Conservation (phyloP, 2,113 vertebrate genomes). For the Micronycteris hirsuta region DNA sequence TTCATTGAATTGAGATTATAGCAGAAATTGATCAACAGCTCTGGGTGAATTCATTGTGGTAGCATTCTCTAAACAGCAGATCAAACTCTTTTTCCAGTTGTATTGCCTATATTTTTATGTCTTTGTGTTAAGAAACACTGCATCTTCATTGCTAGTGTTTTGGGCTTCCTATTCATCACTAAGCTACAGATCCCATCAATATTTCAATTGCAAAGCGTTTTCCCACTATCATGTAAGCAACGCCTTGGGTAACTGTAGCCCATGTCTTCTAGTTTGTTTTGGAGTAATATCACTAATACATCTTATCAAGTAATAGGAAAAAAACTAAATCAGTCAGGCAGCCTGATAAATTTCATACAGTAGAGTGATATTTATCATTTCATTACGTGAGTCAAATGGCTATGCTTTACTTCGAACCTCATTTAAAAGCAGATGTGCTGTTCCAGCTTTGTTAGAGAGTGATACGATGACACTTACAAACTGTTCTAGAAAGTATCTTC, state of each 20-base stretch:
- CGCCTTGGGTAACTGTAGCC: background rate
- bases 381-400: background rate
- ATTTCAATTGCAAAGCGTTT: conserved; percentile 1
- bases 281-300: background rate
- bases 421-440: background rate
- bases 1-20: background rate
- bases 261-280: background rate
- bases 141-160: background rate
- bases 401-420: background rate
- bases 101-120: background rate
- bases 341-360: background rate
- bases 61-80: background rate
- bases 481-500: background rate
- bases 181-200: background rate
- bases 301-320: background rate
- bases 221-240: background rate
- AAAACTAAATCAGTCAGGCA: background rate
- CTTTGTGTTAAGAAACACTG: background rate
- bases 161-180: background rate
- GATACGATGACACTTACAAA: background rate
- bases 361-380: background rate
- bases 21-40: background rate
- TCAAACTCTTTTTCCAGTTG: background rate
- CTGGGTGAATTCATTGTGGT: background rate
- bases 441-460: background rate